Base-by-base conservation (phyloP, 2,888 invertebrate genomes). In the Celastrina argiolus region DNA sequence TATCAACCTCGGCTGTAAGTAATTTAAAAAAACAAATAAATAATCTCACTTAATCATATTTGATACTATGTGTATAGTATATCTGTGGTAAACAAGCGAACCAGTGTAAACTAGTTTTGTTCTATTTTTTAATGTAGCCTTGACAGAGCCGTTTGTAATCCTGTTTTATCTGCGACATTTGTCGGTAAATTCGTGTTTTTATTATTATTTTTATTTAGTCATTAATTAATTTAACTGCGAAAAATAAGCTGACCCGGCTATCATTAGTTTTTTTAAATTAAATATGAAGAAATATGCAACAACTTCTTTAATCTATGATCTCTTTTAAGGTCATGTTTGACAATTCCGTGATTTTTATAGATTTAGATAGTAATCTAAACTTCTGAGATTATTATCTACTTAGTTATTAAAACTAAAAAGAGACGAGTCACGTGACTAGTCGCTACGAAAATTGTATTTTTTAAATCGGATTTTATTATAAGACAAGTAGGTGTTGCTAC, bases 41-140 rank as follows among this genome's bases (percentile, higher is more conserved):
- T 51, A 18, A 39, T 39, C 56, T 41, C 41, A 51, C 31, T 58
- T 31, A 58, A 16, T 34, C 34, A 69, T n/a, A n/a, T 68, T 70
- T 34, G 59, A 34, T 18, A 14, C 51, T 51, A 4, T 51, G 22
- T 36, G 14, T 36, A 39, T 16, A 18, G 59, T 61, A 39, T 51
- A 39, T 36, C 22, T 36, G 61, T 16, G 34, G 59, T 61, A 39
- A 61, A 39, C 61, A 34, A 5, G 18, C 18, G 61, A 18, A 14
- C 61, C 61, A 22, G 61, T 22, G 14, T 61, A 6, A 61, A 39
- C 61, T 61, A 61, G 39, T 64, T 41, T 45, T 28, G 31, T 45
- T 45, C 2, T 26, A 45, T 64, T 34, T 64, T 51, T 64, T 14
- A 34, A 34, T 34, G n/a, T 16, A 31, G 16, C 61, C 61, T 61